These are phyloP conservation scores for Oopsacas minuta DNA, from an alignment of 37 sponge, comb jelly and placozoan genomes.

Conservation along the genomic window DNA sequence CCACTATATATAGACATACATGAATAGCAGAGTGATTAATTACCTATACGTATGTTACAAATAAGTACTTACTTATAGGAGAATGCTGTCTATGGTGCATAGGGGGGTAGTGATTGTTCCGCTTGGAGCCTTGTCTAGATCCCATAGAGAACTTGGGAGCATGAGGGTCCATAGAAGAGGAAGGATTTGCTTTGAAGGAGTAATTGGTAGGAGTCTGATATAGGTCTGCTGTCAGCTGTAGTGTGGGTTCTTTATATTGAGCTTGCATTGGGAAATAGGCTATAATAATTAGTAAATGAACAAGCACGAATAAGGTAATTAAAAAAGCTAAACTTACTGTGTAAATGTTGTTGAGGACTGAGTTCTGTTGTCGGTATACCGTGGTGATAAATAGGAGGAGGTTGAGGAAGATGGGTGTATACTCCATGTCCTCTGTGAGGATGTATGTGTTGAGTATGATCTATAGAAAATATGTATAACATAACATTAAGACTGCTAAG, in stretches of 20 bases:
- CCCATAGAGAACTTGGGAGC: constrained; percentile 3
- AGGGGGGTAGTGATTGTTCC: neutral
- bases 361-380: neutral
- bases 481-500: no score
- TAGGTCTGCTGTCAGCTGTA: neutral
- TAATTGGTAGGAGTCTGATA: neutral
- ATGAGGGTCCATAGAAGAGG: neutral
- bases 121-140: neutral
- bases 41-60: neutral
- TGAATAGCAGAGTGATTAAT: neutral
- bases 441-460: neutral
- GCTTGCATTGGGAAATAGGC: neutral
- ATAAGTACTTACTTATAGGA: neutral
- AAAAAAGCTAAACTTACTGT: neutral
- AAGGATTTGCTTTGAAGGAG: neutral
- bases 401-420: neutral
- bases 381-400: neutral
- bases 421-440: neutral
- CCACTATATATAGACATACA: neutral
- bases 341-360: neutral
- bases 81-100: neutral
- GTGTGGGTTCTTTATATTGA: neutral
- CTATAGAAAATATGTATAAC: no score
- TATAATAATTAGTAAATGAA: neutral
- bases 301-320: no score